A percentile compares a stretch with the other conserved stretches of the same genome.
phyloP scores from a whole-genome alignment of 2,113 vertebrate species.

The Sylvia atricapilla region DNA sequence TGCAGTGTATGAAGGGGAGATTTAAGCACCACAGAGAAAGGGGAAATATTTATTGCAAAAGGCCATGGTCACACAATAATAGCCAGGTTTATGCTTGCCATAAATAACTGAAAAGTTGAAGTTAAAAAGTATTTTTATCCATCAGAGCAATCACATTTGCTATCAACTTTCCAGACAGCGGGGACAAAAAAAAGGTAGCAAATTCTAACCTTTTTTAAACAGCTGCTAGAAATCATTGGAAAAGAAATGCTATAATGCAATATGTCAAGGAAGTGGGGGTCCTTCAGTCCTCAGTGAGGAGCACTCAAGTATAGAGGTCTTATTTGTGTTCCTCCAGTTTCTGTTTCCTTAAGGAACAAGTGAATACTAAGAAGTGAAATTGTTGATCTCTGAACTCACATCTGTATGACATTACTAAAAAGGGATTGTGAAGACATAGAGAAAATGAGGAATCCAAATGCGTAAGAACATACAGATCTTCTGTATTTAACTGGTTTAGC shows the following conservation, averaged over 20 bases:
- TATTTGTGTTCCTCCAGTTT: not conserved
- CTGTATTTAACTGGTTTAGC: not conserved
- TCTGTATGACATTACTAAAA: not conserved
- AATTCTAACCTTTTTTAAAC: not conserved
- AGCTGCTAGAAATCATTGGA: not conserved
- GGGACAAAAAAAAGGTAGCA: not conserved
- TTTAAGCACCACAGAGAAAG: not conserved
- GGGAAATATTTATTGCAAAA: not conserved
- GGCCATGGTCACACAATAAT: not conserved
- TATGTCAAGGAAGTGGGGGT: not conserved
- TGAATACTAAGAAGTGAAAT: not conserved
- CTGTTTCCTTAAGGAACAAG: not conserved
- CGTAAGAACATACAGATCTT: not conserved
- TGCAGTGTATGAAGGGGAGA: not conserved
- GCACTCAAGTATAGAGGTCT: not conserved
- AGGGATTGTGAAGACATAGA: not conserved
- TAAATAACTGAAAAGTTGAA: conserved; percentile 2
- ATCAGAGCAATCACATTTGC: not conserved
- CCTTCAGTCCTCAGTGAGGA: not conserved
- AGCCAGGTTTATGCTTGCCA: not conserved
- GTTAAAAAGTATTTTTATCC: not conserved
- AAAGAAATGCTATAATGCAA: not conserved
- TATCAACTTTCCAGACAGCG: not conserved
- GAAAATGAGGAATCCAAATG: not conserved
- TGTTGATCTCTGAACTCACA: not conserved